These are phyloP conservation scores for Tiliacea citrago DNA, from an alignment of 2,888 invertebrate genomes.

Conservation along the genomic window DNA sequence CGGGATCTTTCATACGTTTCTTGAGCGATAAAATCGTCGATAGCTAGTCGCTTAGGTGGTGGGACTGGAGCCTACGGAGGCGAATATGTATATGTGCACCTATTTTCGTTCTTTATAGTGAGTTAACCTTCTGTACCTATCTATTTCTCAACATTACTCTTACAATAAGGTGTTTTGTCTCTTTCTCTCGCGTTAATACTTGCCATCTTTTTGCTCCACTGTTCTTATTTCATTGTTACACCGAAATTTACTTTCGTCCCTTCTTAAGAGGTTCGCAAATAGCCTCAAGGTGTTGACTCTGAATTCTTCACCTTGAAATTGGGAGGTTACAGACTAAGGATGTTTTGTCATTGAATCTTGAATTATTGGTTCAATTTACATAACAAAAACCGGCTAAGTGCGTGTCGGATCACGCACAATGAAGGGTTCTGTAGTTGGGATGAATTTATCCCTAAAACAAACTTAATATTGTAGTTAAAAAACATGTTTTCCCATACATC, in stretches of 20 bases:
- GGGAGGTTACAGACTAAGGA: slow-evolving; percentile 1
- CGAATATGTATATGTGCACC: not conserved
- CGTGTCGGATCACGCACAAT: too few relatives aligned
- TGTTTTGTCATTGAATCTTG: slow-evolving; percentile 1
- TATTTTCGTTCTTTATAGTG: too few relatives aligned
- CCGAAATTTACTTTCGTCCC: slow-evolving; percentile 42
- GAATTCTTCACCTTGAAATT: slow-evolving; percentile 32
- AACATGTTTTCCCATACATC: too few relatives aligned
- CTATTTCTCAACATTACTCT: not conserved
- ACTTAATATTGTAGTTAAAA: too few relatives aligned
- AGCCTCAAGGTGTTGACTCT: slow-evolving; percentile 34
- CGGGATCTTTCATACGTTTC: not conserved
- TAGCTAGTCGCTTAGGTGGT: not conserved
- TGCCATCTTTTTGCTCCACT: slow-evolving; percentile 17
- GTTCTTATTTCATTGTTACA: slow-evolving; percentile 45
- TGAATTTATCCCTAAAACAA: too few relatives aligned
- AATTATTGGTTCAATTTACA: slow-evolving; percentile 5
- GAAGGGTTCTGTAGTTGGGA: too few relatives aligned
- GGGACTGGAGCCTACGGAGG: not conserved
- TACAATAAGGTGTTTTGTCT: slow-evolving; percentile 26
- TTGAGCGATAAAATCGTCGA: not conserved
- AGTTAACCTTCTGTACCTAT: slow-evolving; percentile 10
- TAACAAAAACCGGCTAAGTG: too few relatives aligned
- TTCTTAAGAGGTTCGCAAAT: slow-evolving; percentile 31
- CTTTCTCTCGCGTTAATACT: slow-evolving; percentile 32